Conservation (phyloP, 2,113 vertebrate species). For the Dendropsophus ebraccatus region DNA sequence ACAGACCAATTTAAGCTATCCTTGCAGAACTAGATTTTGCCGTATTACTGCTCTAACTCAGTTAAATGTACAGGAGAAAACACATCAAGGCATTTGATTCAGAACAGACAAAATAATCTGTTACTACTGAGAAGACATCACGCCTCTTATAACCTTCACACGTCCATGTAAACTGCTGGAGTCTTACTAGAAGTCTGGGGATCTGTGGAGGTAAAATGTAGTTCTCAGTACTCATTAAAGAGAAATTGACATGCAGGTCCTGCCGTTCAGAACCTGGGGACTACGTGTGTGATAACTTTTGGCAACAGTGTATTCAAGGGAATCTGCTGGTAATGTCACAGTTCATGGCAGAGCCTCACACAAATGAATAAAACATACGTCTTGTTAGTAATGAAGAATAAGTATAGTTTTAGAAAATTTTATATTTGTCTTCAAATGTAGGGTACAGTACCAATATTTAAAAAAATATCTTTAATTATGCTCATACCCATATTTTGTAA, state of each 20-base stretch:
- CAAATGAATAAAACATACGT: not conserved
- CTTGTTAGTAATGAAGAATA: not conserved
- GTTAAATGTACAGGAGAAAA: constrained; percentile 2
- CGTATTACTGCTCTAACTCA: not conserved
- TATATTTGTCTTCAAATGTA: not conserved
- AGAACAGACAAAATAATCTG: constrained; percentile 24
- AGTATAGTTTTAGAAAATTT: not conserved
- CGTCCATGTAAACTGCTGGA: not conserved
- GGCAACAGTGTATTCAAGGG: not conserved
- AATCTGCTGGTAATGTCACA: not conserved
- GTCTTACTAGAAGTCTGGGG: constrained; percentile 7
- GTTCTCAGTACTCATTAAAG: constrained; percentile 8
- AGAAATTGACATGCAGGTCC: not conserved
- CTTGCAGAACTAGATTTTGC: not conserved
- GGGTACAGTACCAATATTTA: no score
- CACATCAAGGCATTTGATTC: constrained; percentile 11
- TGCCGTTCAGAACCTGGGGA: not conserved
- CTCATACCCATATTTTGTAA: not conserved
- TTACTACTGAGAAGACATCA: not conserved
- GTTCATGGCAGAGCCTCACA: not conserved
- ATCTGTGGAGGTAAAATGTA: constrained; percentile 37
- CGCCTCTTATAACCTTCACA: not conserved
- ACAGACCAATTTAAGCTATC: not conserved
- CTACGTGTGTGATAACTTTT: not conserved
- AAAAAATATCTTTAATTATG: no score